These are phyloP conservation scores for Diplodus sargus DNA, from an alignment of 2,797 vertebrate genomes.

Conservation along the genomic window DNA sequence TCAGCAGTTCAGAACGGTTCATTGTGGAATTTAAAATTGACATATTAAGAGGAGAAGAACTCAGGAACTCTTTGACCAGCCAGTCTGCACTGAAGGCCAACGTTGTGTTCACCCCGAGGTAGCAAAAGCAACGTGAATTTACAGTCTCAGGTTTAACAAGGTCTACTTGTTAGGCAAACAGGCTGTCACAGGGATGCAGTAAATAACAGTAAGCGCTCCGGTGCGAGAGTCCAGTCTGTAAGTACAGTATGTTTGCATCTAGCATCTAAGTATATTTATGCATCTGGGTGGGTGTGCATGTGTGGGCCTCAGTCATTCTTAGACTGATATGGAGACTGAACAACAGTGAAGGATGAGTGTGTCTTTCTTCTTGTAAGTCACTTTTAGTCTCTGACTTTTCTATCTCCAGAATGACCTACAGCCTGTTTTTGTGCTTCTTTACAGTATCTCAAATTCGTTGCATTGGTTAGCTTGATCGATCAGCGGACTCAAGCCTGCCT, in stretches of 20 bases:
- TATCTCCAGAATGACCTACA: background rate
- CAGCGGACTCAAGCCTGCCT: background rate
- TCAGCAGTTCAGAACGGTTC: slow-evolving; percentile 23
- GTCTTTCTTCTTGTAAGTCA: slow-evolving; percentile 21
- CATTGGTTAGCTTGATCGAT: background rate
- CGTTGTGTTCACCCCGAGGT: slow-evolving; percentile 58
- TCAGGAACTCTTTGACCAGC: slow-evolving; percentile 22
- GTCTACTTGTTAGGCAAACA: slow-evolving; percentile 83
- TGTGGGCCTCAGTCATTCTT: slow-evolving; percentile 26
- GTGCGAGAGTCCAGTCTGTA: slow-evolving; percentile 42
- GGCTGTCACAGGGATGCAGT: slow-evolving; percentile 76
- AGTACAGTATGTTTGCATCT: slow-evolving; percentile 55
- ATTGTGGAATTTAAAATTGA: slow-evolving; percentile 31
- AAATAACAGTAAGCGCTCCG: slow-evolving; percentile 77
- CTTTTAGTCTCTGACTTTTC: slow-evolving; percentile 5
- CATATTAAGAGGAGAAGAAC: slow-evolving; percentile 21
- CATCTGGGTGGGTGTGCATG: slow-evolving; percentile 44
- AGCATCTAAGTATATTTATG: slow-evolving; percentile 42
- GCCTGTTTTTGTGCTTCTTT: slow-evolving; percentile 4
- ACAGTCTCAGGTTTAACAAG: slow-evolving; percentile 78
- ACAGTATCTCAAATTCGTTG: background rate
- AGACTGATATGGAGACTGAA: slow-evolving; percentile 17
- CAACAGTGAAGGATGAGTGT: slow-evolving; percentile 9
- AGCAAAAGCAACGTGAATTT: slow-evolving; percentile 81
- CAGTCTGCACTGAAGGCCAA: slow-evolving; percentile 32